Base-by-base conservation (phyloP, 2,113 vertebrate species). In the Nicator chloris region DNA sequence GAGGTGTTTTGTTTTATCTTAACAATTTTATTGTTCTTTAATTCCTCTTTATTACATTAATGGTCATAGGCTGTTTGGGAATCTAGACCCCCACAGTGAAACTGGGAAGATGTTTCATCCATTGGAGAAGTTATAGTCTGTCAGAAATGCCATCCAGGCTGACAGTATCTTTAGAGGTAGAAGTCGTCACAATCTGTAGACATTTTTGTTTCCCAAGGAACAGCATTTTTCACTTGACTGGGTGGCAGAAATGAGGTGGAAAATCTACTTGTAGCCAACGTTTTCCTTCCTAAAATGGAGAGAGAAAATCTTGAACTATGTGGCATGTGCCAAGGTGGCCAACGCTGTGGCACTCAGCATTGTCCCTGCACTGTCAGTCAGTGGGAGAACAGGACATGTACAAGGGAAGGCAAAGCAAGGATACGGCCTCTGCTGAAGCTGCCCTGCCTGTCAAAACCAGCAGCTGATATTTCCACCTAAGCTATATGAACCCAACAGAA, bases 401-500 rank as follows among this genome's bases (percentile, higher is more conserved):
- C 37, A 66, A 77, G 92, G 82, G 49, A 84, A 90, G 88, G 93
- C 76, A 78, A 90, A 96, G 82, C 51, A 89, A 93, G 82, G 95
- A 95, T 90, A 78, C 84, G 84, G 47, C 54, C 60, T 72, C 44
- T 64, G 82, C 70, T 84, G 82, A 96, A 96, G 90, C 88, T 47
- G 76, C 68, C 81, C 95, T 94, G 78, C 90, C 71, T 95, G 93
- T 92, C 94, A 86, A 95, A 93, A 97, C 86, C 91, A 95, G 94
- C 96, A 97, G 93, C 66, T 96, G 96, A 97, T 95, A 97, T 94
- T 93, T 95, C 93, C 82, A 94, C 95, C 95, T 88, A 96, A 97
- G 87, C 93, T 96, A 93, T 95, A 93, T 95, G 88, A 97, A 96
- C 91, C 85, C 78, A 28, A 93, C 95, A 97, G 97, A 96, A 97